Base-by-base conservation (phyloP, 2,113 vertebrate species). In the Leptosomus discolor region DNA sequence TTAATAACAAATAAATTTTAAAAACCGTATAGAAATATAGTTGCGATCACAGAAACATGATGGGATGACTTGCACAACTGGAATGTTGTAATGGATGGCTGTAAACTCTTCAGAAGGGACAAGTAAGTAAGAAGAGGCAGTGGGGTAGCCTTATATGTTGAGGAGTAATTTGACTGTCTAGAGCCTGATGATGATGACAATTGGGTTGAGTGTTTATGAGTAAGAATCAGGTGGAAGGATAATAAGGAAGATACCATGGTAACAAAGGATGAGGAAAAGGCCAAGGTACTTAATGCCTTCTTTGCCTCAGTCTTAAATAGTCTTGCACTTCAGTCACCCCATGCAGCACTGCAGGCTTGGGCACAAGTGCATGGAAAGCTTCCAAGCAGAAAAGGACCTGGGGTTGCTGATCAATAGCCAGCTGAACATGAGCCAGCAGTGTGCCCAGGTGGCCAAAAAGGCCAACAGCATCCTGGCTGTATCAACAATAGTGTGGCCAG, bases 141-240 rank as follows among this genome's bases (percentile, higher is more conserved):
- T 85, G 19, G 4, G 4, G 7, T 24, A 37, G 34, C 19, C 0
- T 0, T 57, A 5, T 41, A 7, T 41, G 5, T 27, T 30, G 17
- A 8, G 12, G 9, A 56, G 29, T 23, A 14, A 50, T 70, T 60
- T 45, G 39, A 18, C 15, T n/a, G 12, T 53, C 32, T 53, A 69
- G 48, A 56, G 36, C 20, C 41, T 36, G 21, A 65, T 0, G 1
- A 12, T 41, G 15, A 7, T 56, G 22, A 41, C 12, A 19, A 41
- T 5, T 12, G 2, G 6, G 5, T 51, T 29, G 14, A 73, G 4
- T 18, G 5, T 78, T 50, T 30, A 32, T 7, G 15, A 4, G 1
- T 56, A 36, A 77, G 16, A 87, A 43, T 43, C 36, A 67, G 19
- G 19, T 5, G 30, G 13, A 41, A 68, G 24, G 9, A 23, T 5